A percentile compares a stretch with the other conserved stretches of the same genome.
Evolutionary conservation across 2,113 vertebrate species (phyloP).

Genomic region (Marmota flaviventris): DNA sequence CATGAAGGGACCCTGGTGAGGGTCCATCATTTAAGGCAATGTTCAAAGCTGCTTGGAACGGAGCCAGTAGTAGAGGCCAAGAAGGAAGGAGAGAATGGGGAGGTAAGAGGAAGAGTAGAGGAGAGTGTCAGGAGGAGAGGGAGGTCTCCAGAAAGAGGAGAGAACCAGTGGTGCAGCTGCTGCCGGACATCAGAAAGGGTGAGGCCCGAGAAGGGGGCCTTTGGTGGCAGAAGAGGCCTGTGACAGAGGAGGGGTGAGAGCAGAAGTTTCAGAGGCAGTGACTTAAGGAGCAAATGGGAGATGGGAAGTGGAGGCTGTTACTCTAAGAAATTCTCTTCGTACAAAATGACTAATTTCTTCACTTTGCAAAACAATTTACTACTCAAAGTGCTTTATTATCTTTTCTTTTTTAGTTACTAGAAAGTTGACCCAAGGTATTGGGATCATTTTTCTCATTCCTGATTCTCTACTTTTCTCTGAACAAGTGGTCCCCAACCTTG

Average conservation of each 20-base stretch:
- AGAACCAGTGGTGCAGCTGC: not conserved
- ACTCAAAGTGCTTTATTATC: constrained; percentile 2
- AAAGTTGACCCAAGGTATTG: not conserved
- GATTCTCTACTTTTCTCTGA: not conserved
- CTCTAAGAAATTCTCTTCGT: not conserved
- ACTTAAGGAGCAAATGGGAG: not conserved
- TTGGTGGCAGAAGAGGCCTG: not conserved
- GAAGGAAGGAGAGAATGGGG: not conserved
- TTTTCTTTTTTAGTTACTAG: constrained; percentile 18
- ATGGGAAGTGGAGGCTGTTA: not conserved
- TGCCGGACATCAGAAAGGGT: not conserved
- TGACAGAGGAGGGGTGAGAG: not conserved
- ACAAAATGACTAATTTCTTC: not conserved
- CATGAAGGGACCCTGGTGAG: not conserved
- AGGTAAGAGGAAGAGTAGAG: not conserved
- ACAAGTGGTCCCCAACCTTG: not conserved
- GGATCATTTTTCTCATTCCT: not conserved
- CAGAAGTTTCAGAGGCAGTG: not conserved
- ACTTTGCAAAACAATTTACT: constrained; percentile 1
- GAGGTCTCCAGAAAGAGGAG: not conserved
- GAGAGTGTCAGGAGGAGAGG: not conserved
- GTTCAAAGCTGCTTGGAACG: not conserved
- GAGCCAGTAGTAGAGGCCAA: not conserved
- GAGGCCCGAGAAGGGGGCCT: not conserved
- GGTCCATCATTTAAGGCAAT: not conserved